Evolutionary conservation across 2,888 invertebrate genomes (phyloP), one percentile per base, ranked within the genome.

Genomic region (Odontomyia ornata): DNA sequence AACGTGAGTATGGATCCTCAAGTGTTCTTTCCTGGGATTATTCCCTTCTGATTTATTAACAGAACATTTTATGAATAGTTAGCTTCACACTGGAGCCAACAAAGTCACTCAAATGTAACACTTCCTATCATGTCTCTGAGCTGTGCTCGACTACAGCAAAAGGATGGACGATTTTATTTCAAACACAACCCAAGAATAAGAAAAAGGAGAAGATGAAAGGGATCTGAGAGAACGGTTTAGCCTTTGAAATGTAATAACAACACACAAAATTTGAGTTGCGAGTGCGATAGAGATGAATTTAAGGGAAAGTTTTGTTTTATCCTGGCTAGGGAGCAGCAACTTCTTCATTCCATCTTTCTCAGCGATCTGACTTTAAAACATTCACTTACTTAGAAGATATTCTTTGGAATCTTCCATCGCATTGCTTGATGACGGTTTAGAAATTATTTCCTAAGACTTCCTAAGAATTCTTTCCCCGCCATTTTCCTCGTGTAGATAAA

Each of bases 51-150:
- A 52, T 52, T 13, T 52, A 52, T 52, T 52, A 52, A 52, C 13
- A 52, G 15, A n/a, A 52, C 36, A 3, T 9, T 36, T 30, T 1
- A 18, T 23, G 18, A 28, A 13, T 27, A 64, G 28, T 64, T 60
- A 15, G 60, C 60, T 15, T 7, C 30, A 30, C 27, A 4, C 13
- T 28, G 64, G 64, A 64, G 64, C 64, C n/a, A 64, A 28, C 28
- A 30, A 64, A 64, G 30, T 64, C 64, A 28, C 28, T 64, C 27
- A 30, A 64, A 28, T 11, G 64, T 64, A 30, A n/a, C 27, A 28
- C 9, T 28, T 60, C 23, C 60, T 23, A 25, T n/a, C n/a, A 3
- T 36, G 36, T 9, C 5, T 36, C 36, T 36, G 36, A 5, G 5
- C 9, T 3, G 36, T 36, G 36, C 36, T 36, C 36, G 5, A 36